phyloP scores from a whole-genome alignment of 1,140 invertebrate genomes.

The Popillia japonica region DNA sequence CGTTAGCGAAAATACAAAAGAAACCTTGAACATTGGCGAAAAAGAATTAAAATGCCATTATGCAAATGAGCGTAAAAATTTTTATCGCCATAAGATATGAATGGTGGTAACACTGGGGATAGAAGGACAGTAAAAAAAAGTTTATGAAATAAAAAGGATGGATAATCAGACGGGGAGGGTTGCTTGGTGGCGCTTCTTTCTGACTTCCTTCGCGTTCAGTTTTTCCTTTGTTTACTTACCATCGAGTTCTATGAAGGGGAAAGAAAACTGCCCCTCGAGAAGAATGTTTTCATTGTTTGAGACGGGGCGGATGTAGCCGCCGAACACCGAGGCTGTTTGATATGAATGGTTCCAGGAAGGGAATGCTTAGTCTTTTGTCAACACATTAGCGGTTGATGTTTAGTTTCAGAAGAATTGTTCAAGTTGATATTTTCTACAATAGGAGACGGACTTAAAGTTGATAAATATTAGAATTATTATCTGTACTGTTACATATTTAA shows the following conservation, averaged over 20 bases:
- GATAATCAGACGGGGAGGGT: not conserved
- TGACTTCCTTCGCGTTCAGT: not conserved
- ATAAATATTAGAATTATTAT: too few species aligned
- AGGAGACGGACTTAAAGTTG: too few species aligned
- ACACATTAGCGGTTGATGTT: not conserved
- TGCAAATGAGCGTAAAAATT: slow-evolving; percentile 11
- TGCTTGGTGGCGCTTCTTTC: not conserved
- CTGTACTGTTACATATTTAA: too few species aligned
- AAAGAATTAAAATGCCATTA: slow-evolving; percentile 12
- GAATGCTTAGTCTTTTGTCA: slow-evolving; percentile 9
- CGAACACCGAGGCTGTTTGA: not conserved
- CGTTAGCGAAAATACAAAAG: not conserved
- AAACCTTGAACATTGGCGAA: not conserved
- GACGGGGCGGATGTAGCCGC: not conserved
- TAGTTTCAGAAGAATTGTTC: not conserved
- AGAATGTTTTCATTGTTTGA: not conserved
- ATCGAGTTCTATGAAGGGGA: not conserved
- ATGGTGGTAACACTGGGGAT: not conserved
- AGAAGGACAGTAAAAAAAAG: not conserved
- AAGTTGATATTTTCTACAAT: not conserved
- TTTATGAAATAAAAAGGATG: slow-evolving; percentile 8
- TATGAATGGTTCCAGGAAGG: not conserved
- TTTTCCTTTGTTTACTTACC: slow-evolving; percentile 3
- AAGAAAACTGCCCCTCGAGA: not conserved
- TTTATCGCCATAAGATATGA: not conserved